phyloP scores from a whole-genome alignment of 2,888 invertebrate species.

The Drosophila buzzatii region DNA sequence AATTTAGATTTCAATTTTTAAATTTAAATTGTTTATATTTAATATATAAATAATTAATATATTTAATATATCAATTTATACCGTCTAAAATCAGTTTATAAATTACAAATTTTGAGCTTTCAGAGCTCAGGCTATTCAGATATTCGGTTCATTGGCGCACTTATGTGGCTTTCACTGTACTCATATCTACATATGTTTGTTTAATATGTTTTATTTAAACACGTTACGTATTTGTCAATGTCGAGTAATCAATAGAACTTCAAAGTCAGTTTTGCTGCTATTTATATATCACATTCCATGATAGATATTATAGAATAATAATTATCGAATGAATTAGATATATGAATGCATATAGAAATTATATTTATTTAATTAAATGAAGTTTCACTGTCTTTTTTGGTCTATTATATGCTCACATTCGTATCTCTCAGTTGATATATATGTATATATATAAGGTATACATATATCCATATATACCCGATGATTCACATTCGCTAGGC shows the following conservation, averaged over 20 bases:
- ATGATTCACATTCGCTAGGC: conserved; percentile 21
- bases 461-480: conserved; percentile 7
- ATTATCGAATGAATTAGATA: not conserved
- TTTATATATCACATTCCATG: not conserved
- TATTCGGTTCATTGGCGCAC: not conserved
- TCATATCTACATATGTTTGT: not conserved
- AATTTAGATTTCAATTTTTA: too few relatives aligned
- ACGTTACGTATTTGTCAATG: not conserved
- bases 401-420: not conserved
- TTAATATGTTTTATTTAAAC: not conserved
- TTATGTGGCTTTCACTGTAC: not conserved
- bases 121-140: not conserved
- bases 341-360: not conserved
- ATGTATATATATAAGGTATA: not conserved
- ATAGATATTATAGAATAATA: not conserved
- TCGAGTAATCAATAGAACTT: not conserved
- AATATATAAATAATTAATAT: too few relatives aligned
- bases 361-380: not conserved
- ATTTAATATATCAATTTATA: too few relatives aligned
- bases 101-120: too few relatives aligned
- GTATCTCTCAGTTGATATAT: not conserved
- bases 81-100: too few relatives aligned
- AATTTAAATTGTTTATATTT: too few relatives aligned
- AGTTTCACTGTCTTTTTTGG: not conserved
- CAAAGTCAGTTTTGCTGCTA: not conserved